Conservation (phyloP, 2,888 invertebrate species). For the Torymus auratus region DNA sequence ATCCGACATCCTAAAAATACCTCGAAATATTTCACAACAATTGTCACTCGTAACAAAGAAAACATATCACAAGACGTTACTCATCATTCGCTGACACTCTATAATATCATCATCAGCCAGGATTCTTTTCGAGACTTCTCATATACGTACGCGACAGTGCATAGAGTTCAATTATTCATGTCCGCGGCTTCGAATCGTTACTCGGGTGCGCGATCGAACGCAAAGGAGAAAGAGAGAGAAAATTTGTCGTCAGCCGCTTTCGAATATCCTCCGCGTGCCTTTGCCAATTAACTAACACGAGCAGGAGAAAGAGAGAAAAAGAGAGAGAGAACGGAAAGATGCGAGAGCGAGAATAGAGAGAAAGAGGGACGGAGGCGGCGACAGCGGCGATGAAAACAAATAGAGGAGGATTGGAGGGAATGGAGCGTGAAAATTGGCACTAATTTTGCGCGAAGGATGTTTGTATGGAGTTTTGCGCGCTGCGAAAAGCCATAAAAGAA, state of each 20-base stretch:
- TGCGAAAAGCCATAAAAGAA: too few relatives aligned
- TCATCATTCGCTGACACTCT: too few relatives aligned
- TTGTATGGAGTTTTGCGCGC: not conserved
- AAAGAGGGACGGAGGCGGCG: conserved; percentile 22
- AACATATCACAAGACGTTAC: too few relatives aligned
- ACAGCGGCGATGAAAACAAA: not conserved
- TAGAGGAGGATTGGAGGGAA: not conserved
- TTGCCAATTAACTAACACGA: conserved; percentile 30
- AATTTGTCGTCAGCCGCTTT: conserved; percentile 43
- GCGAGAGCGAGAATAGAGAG: not conserved
- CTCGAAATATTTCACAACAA: too few relatives aligned
- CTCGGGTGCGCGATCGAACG: conserved; percentile 11
- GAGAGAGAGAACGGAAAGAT: conserved; percentile 8
- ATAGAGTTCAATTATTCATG: conserved; percentile 34
- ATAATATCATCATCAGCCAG: not conserved
- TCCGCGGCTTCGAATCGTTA: not conserved
- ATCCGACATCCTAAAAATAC: too few relatives aligned
- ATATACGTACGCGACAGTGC: conserved; percentile 6
- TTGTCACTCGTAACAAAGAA: too few relatives aligned
- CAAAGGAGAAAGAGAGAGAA: conserved; percentile 52
- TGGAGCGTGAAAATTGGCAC: not conserved
- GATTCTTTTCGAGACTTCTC: conserved; percentile 20
- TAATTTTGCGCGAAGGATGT: conserved; percentile 7
- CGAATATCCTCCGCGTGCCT: not conserved
- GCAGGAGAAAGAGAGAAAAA: conserved; percentile 11